phyloP scores from a whole-genome alignment of 92 coral and sea anemone genomes.

The Zoanthus sociatus region DNA sequence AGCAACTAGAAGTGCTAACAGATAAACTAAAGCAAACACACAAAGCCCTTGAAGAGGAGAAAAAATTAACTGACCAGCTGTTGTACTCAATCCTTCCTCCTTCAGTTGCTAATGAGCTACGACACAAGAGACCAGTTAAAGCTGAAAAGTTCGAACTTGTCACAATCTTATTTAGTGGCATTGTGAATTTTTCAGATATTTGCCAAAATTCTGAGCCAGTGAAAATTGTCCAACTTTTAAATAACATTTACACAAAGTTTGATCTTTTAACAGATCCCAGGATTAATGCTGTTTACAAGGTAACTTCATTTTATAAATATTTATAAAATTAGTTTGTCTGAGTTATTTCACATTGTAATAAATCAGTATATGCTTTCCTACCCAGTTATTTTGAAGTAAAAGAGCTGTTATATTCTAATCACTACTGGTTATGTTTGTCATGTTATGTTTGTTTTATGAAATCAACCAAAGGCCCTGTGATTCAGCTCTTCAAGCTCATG shows the following conservation, averaged over 20 bases:
- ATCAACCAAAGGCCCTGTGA: no score
- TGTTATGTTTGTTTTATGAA: no score
- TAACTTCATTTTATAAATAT: background rate
- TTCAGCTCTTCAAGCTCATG: no score
- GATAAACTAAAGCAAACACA: conserved; percentile 90
- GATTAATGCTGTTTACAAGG: conserved; percentile 94
- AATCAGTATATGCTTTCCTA: no score
- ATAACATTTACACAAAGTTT: conserved; percentile 84
- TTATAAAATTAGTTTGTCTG: no score
- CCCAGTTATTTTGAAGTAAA: no score
- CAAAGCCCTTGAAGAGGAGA: conserved; percentile 85
- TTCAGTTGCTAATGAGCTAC: conserved; percentile 86
- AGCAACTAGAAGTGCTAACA: conserved; percentile 83
- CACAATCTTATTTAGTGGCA: conserved; percentile 85
- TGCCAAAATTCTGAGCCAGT: conserved; percentile 82
- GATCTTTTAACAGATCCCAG: conserved; percentile 84
- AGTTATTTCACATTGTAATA: no score
- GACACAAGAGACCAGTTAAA: conserved; percentile 87
- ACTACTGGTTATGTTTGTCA: no score
- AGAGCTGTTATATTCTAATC: no score
- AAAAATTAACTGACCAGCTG: conserved; percentile 86
- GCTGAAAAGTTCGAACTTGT: conserved; percentile 94
- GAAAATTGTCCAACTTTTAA: conserved; percentile 86
- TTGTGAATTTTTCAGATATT: conserved; percentile 81
- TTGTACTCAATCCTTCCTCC: conserved; percentile 89